These are phyloP conservation scores for Drosophila bocki DNA, from an alignment of 1,140 invertebrate genomes.

Conservation along the genomic window DNA sequence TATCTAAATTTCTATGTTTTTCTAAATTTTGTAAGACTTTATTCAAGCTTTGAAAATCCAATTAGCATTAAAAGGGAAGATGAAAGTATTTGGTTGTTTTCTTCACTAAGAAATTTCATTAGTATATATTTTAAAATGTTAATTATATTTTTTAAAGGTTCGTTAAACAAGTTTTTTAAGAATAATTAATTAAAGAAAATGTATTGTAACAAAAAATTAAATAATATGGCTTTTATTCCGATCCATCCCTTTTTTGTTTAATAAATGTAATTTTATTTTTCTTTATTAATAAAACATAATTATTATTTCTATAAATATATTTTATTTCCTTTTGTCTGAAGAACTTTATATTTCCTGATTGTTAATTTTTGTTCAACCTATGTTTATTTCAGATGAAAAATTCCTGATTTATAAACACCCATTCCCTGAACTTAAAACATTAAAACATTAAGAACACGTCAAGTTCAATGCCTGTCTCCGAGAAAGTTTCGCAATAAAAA, in stretches of 20 bases:
- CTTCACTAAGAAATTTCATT: no score
- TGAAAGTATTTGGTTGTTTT: no score
- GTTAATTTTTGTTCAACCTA: not conserved
- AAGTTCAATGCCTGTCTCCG: slow-evolving; percentile 35
- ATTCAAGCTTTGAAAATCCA: not conserved
- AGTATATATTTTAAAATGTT: no score
- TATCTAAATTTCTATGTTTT: no score
- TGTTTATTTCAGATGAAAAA: slow-evolving; percentile 1
- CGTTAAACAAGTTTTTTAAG: no score
- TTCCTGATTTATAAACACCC: not conserved
- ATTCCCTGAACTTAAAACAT: slow-evolving; percentile 9
- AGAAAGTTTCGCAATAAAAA: slow-evolving; percentile 36
- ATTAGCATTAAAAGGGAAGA: no score
- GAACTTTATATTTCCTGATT: not conserved
- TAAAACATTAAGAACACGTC: slow-evolving; percentile 4
- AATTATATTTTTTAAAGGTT: no score
- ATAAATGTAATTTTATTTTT: no score
- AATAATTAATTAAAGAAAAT: no score
- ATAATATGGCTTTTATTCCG: no score
- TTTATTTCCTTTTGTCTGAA: not conserved
- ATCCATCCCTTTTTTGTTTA: no score
- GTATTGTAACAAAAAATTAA: not conserved
- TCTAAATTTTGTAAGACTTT: not conserved
- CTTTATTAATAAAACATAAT: no score
- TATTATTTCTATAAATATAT: not conserved